Base-by-base conservation (phyloP, 1,140 invertebrate genomes). In the Ctenoplectra terminalis region DNA sequence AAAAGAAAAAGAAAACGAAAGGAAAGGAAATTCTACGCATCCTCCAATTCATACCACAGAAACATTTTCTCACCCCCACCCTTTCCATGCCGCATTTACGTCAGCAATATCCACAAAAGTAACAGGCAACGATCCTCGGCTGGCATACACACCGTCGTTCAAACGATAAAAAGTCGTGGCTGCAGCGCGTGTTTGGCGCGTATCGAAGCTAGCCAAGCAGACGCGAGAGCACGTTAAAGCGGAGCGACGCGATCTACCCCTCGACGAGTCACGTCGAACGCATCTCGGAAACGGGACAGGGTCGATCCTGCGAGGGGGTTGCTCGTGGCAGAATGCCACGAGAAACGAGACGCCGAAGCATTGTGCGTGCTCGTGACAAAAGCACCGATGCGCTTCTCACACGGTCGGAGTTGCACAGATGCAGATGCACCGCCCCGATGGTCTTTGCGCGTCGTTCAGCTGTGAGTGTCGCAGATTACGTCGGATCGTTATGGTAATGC, bases 321-420 rank as follows among this genome's bases (percentile, higher is more conserved):
- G 40, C 61, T 48, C 48, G 40, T 81, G 79, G 79, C 79, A 81
- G 5, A n/a, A 11, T 81, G 79, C 79, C 79, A 81, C 43, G 61
- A 40, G 70, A 63, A 74, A 75, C 61, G n/a, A 72, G 56, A 72
- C 26, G 31, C n/a, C 23, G 17, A 17, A 23, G 48, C 34, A 63
- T 73, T 31, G 61, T 75, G 71, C 79, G 71, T 74, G 54, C 15
- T 31, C 64, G 64, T 54, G 37, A 81, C 70, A 74, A 81, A 81
- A 75, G 71, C 79, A 40, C n/a, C 40, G 61, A 81, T 50, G 79
- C 72, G 61, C 61, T 81, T 75, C 79, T 75, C 79, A 60, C 61
- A n/a, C 40, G 26, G 17, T 17, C 2, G 31, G 9, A 6, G 52
- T 17, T 43, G 29, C 61, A 20, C 26, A 23, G 37, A 34, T 11